Evolutionary conservation across 2,113 vertebrate species (phyloP).

Genomic region (Antennarius striatus): DNA sequence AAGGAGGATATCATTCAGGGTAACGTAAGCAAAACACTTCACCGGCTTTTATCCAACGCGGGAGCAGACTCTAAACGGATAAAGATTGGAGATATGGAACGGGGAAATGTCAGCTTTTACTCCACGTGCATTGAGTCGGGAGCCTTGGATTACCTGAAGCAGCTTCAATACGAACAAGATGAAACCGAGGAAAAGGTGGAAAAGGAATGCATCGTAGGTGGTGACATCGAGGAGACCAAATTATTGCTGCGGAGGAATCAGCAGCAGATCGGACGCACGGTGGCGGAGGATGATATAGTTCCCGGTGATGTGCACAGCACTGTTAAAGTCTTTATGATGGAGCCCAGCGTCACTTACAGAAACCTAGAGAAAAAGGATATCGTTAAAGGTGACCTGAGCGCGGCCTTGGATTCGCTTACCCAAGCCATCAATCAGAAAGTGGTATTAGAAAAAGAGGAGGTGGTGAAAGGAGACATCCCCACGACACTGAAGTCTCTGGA

Average conservation of each 20-base stretch:
- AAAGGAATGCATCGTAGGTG: constrained; percentile 83
- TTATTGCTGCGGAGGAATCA: constrained; percentile 80
- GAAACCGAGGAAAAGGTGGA: constrained; percentile 62
- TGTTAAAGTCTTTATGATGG: constrained; percentile 85
- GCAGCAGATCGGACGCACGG: constrained; percentile 81
- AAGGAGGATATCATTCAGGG: constrained; percentile 85
- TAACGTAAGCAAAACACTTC: constrained; percentile 85
- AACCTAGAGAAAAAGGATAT: constrained; percentile 82
- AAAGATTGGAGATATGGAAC: constrained; percentile 82
- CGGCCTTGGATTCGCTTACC: constrained; percentile 83
- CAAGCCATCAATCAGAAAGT: constrained; percentile 83
- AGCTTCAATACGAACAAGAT: constrained; percentile 79
- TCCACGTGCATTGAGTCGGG: constrained; percentile 92
- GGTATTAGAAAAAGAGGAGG: constrained; percentile 84
- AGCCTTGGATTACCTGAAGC: constrained; percentile 88
- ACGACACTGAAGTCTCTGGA: constrained; percentile 83
- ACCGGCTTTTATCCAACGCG: constrained; percentile 82
- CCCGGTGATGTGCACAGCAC: constrained; percentile 85
- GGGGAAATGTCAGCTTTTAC: constrained; percentile 92
- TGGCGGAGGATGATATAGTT: constrained; percentile 86
- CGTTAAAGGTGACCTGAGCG: constrained; percentile 85
- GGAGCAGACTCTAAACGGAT: constrained; percentile 75
- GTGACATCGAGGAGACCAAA: constrained; percentile 86
- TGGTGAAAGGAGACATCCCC: constrained; percentile 82
- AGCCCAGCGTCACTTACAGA: constrained; percentile 71